These are phyloP conservation scores for Neosilurus hyrtlii DNA, from an alignment of 2,797 vertebrate genomes.

Conservation along the genomic window DNA sequence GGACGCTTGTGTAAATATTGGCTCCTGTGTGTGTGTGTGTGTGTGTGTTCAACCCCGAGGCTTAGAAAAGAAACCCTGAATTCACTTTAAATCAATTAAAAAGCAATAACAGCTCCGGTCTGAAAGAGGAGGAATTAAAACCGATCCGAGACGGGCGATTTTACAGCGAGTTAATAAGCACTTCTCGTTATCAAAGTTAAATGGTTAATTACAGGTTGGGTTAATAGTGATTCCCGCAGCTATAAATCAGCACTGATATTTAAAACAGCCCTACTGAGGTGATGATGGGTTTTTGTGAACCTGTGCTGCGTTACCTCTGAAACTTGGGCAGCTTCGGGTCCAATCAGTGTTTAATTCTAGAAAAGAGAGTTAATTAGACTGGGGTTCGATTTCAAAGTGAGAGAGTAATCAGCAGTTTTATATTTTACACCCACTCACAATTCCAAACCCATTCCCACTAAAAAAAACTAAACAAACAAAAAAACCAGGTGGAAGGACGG, in stretches of 20 bases:
- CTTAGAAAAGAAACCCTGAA: conserved; percentile 65
- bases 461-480: too few species aligned
- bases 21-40: conserved; percentile 60
- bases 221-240: conserved; percentile 16
- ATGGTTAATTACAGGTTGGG: conserved; percentile 14
- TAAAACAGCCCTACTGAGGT: not conserved
- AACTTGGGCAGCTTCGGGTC: not conserved
- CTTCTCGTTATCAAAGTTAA: conserved; percentile 29
- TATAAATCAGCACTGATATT: conserved; percentile 30
- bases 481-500: too few species aligned
- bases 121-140: conserved; percentile 14
- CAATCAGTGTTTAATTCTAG: not conserved
- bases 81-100: conserved; percentile 60
- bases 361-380: not conserved
- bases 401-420: not conserved
- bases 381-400: not conserved
- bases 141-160: not conserved
- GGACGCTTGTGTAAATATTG: conserved; percentile 77
- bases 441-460: not conserved
- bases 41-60: conserved; percentile 60
- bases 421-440: not conserved
- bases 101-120: conserved; percentile 7
- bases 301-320: not conserved
- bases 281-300: conserved; percentile 8
- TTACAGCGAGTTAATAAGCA: conserved; percentile 32